phyloP scores from a whole-genome alignment of 92 coral and sea anemone genomes.

The Blastomussa wellsi region DNA sequence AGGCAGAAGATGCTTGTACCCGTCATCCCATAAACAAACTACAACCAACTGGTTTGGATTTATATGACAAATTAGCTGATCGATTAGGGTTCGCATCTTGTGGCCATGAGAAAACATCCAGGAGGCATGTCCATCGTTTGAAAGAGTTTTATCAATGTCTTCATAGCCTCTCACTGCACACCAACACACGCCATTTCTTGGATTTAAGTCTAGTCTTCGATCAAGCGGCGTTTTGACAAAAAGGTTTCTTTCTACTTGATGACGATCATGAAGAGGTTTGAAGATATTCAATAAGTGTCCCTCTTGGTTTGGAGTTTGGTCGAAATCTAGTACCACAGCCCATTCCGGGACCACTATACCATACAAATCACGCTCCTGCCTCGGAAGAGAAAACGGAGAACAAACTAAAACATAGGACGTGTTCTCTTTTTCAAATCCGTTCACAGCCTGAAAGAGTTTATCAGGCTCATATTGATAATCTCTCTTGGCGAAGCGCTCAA shows the following conservation, averaged over 20 bases:
- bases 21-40: constrained; percentile 69
- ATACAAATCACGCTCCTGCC: constrained; percentile 56
- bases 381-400: constrained; percentile 63
- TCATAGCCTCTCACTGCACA: constrained; percentile 81
- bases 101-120: constrained; percentile 77
- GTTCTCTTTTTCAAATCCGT: constrained; percentile 56
- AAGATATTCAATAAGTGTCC: constrained; percentile 61
- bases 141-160: constrained; percentile 62
- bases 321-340: constrained; percentile 78
- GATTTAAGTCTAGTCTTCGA: constrained; percentile 63
- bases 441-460: constrained; percentile 55
- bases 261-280: constrained; percentile 60
- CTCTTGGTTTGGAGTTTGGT: constrained; percentile 60
- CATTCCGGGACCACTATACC: constrained; percentile 82
- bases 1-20: constrained; percentile 55
- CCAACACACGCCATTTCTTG: constrained; percentile 80
- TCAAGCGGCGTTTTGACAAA: constrained; percentile 65
- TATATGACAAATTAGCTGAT: constrained; percentile 62
- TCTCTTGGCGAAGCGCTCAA: constrained; percentile 41
- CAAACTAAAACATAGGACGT: constrained; percentile 60
- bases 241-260: constrained; percentile 79
- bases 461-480: constrained; percentile 47
- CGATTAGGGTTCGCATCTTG: constrained; percentile 45
- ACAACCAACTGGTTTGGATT: constrained; percentile 70
- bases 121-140: constrained; percentile 59